phyloP scores from a whole-genome alignment of 2,797 vertebrate species.

The Percopsis omiscomaycus region DNA sequence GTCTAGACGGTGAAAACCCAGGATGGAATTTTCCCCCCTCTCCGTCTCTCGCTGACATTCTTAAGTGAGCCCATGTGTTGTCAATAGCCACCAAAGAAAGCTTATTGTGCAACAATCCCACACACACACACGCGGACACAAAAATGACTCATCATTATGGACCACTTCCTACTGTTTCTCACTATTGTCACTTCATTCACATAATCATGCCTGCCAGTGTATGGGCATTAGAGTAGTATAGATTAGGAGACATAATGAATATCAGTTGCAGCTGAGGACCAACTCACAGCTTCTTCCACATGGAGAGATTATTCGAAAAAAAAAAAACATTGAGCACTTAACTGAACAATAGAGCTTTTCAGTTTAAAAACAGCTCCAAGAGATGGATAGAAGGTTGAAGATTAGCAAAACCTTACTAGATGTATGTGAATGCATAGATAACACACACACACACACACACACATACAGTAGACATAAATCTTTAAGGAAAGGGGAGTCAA shows the following conservation, averaged over 20 bases:
- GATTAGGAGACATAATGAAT: conserved; percentile 53
- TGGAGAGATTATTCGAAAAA: conserved; percentile 7
- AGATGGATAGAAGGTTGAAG: conserved; percentile 6
- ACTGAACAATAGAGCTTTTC: neutral
- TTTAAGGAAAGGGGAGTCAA: conserved; percentile 12
- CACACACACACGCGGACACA: conserved; percentile 60
- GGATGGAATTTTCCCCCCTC: conserved; percentile 75
- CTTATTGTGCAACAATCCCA: conserved; percentile 70
- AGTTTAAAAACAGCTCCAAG: conserved; percentile 5
- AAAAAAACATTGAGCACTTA: neutral
- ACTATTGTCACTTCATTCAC: conserved; percentile 71
- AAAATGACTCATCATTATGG: conserved; percentile 64
- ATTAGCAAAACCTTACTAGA: conserved; percentile 3
- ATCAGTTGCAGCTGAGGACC: conserved; percentile 51
- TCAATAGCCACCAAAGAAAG: conserved; percentile 79
- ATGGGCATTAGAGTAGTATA: conserved; percentile 7
- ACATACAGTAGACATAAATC: conserved; percentile 48
- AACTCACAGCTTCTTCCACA: conserved; percentile 46
- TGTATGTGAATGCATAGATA: neutral
- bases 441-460: neutral
- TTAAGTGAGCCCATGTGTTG: conserved; percentile 79
- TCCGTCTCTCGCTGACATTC: conserved; percentile 41
- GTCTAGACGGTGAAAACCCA: conserved; percentile 77
- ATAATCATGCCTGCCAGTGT: conserved; percentile 64
- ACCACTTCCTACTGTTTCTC: conserved; percentile 61